phyloP scores from a whole-genome alignment of 2,797 vertebrate genomes.

The Iguana delicatissima region DNA sequence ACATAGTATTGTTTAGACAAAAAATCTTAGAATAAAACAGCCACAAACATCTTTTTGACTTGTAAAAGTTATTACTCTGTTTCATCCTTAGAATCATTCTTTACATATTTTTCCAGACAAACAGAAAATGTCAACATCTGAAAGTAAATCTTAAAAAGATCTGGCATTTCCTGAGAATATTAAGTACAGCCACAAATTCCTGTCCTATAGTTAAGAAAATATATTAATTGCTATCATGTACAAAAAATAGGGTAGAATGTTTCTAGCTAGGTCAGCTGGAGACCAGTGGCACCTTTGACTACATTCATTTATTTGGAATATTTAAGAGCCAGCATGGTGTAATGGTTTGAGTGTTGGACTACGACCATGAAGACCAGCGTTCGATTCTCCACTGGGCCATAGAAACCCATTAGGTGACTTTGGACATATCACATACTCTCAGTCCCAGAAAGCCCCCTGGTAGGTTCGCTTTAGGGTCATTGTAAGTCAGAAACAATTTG shows the following conservation, averaged over 20 bases:
- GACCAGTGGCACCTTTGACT: conserved; percentile 61
- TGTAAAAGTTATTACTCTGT: conserved; percentile 48
- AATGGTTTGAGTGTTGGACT: no score
- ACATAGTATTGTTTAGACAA: conserved; percentile 44
- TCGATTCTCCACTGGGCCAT: no score
- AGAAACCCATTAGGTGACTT: no score
- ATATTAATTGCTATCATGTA: conserved; percentile 45
- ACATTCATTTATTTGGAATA: conserved; percentile 10
- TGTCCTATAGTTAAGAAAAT: conserved; percentile 46
- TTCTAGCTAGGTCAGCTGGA: conserved; percentile 56
- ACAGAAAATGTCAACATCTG: conserved; percentile 57
- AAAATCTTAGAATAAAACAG: neutral
- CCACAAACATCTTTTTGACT: conserved; percentile 40
- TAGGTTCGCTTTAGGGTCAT: no score
- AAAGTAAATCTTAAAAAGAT: conserved; percentile 50
- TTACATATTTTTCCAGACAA: conserved; percentile 57
- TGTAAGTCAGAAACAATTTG: no score
- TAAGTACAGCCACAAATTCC: conserved; percentile 62
- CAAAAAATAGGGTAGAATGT: conserved; percentile 13
- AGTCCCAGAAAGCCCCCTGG: no score
- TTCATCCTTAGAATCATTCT: conserved; percentile 57
- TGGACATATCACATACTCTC: no score
- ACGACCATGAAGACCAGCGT: no score
- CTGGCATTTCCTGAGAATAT: conserved; percentile 60
- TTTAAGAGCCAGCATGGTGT: no score